Percentiles rank a stretch among this genome's conserved stretches.
Evolutionary conservation across 2,797 vertebrate species (phyloP).

Genomic region (Microctenopoma steveboyesi): DNA sequence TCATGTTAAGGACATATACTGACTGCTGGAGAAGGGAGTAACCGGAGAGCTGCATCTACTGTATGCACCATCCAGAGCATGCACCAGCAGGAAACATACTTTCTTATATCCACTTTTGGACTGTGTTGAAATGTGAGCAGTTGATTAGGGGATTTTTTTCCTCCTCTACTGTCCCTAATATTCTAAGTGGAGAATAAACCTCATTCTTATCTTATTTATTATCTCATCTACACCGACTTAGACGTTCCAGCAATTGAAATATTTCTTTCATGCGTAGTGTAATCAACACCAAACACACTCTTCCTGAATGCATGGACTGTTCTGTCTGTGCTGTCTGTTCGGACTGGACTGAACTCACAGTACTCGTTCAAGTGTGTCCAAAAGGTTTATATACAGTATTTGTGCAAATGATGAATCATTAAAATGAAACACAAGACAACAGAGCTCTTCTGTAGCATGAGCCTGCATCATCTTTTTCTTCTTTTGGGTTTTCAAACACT

Average conservation of each 20-base stretch:
- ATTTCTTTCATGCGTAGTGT: not conserved
- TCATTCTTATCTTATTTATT: not conserved
- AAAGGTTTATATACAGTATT: not conserved
- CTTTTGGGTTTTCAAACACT: slow-evolving; percentile 15
- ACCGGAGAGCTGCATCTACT: not conserved
- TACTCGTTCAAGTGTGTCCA: not conserved
- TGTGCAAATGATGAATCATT: not conserved
- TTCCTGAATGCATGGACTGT: slow-evolving; percentile 8
- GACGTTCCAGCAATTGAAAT: slow-evolving; percentile 19
- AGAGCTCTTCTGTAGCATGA: not conserved
- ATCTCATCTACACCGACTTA: slow-evolving; percentile 11
- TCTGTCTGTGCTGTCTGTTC: not conserved
- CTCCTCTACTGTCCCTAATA: slow-evolving; percentile 18
- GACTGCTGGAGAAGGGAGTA: no score
- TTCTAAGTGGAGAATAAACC: slow-evolving; percentile 17
- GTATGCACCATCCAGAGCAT: no score
- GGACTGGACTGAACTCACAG: not conserved
- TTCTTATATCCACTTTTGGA: slow-evolving; percentile 22
- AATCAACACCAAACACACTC: slow-evolving; percentile 22
- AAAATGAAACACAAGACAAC: not conserved
- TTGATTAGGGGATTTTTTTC: slow-evolving; percentile 26
- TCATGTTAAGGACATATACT: not conserved
- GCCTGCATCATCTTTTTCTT: slow-evolving; percentile 3
- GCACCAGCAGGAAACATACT: not conserved
- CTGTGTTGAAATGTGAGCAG: slow-evolving; percentile 46